A percentile compares a stretch with the other conserved stretches of the same genome.
Evolutionary conservation across 2,888 invertebrate genomes (phyloP).

Genomic region (Melanostoma mellinum): DNA sequence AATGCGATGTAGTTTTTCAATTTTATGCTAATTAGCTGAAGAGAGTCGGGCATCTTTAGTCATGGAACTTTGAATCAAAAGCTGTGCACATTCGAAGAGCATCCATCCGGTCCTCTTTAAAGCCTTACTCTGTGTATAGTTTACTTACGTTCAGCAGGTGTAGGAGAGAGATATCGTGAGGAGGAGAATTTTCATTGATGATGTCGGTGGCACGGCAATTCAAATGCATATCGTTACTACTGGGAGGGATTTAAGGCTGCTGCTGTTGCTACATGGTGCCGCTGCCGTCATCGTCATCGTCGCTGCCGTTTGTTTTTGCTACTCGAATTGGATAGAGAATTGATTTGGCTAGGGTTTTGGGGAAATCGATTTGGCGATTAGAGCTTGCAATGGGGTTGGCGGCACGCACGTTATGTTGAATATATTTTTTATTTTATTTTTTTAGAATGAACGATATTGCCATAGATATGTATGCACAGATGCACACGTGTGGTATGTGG

Average conservation of each 20-base stretch:
- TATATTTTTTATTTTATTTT: background rate
- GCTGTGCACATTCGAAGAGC: constrained; percentile 44
- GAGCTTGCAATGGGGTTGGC: constrained; percentile 14
- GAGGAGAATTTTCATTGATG: constrained; percentile 62
- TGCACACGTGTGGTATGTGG: too few species aligned
- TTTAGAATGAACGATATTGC: too few species aligned
- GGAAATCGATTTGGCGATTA: constrained; percentile 58
- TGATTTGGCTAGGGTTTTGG: constrained; percentile 58
- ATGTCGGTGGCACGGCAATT: constrained; percentile 65
- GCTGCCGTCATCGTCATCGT: background rate
- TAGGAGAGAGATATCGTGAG: constrained; percentile 57
- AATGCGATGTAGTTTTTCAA: constrained; percentile 79
- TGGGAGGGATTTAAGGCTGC: constrained; percentile 70
- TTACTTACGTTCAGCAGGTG: constrained; percentile 46
- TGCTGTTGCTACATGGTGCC: background rate
- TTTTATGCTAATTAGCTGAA: constrained; percentile 80
- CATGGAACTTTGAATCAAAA: constrained; percentile 68
- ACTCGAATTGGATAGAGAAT: constrained; percentile 69
- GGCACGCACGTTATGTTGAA: constrained; percentile 51
- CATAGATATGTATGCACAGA: too few species aligned
- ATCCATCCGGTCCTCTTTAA: too few species aligned
- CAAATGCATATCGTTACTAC: constrained; percentile 72
- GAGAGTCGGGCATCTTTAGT: constrained; percentile 67
- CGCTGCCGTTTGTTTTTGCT: constrained; percentile 57
- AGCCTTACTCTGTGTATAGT: too few species aligned